Conservation (phyloP, 2,797 vertebrate genomes). For the Gadopsis marmoratus region DNA sequence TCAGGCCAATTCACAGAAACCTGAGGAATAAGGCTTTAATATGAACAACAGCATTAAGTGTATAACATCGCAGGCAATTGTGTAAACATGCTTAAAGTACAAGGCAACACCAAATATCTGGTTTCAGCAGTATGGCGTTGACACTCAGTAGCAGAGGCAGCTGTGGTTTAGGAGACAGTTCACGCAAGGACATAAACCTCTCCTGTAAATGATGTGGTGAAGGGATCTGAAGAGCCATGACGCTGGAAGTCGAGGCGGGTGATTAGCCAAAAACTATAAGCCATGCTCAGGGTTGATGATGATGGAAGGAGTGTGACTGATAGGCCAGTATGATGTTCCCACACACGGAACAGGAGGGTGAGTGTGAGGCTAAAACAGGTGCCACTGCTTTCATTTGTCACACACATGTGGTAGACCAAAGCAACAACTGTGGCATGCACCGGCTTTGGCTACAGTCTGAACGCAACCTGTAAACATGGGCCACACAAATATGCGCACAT, state of each 20-base stretch:
- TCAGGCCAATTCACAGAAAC: constrained; percentile 41
- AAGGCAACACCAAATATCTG: constrained; percentile 42
- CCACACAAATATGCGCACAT: not conserved
- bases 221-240: constrained; percentile 55
- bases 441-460: not conserved
- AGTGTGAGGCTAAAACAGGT: constrained; percentile 15
- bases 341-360: constrained; percentile 12
- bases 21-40: constrained; percentile 30
- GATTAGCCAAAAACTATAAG: constrained; percentile 58
- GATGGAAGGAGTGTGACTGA: constrained; percentile 64
- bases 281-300: constrained; percentile 57
- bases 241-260: constrained; percentile 47
- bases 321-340: constrained; percentile 40
- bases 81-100: constrained; percentile 44
- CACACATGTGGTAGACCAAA: constrained; percentile 25
- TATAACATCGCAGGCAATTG: constrained; percentile 40
- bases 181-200: constrained; percentile 63
- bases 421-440: constrained; percentile 2
- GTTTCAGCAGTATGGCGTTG: constrained; percentile 32
- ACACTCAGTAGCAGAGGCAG: constrained; percentile 20
- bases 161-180: constrained; percentile 57
- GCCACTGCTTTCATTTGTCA: constrained; percentile 32
- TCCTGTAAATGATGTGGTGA: constrained; percentile 61
- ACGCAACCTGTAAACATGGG: constrained; percentile 21
- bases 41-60: constrained; percentile 38